Evolutionary conservation across 2,113 vertebrate genomes (phyloP), one percentile per base, ranked within the genome.

Genomic region (Alligator sinensis): DNA sequence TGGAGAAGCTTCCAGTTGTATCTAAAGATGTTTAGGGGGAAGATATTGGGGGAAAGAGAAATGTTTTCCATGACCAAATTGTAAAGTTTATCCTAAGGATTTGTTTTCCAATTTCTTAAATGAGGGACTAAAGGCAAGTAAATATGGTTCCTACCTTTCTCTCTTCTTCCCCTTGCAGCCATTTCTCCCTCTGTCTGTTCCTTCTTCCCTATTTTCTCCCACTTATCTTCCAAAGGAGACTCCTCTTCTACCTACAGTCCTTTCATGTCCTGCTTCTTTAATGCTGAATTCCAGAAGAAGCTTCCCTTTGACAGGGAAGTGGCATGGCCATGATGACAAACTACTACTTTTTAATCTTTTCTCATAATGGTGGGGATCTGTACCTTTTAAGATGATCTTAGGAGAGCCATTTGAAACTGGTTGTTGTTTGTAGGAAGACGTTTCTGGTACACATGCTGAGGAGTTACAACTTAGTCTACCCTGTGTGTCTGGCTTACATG

Each of bases 21-120:
- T 88, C 91, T 77, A 89, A 91, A 74, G 86, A 89, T 34, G 70
- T 87, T 93, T 15, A 28, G 89, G 94, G 34, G 34, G 6, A 4
- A 47, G 47, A 47, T 47, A 47, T 9, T 47, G 34, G 34, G 21
- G 12, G 22, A 22, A 74, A 19, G 70, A 74, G 70, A 15, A 47
- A 47, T 47, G 47, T 47, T 47, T 9, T 47, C 47, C 47, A 47
- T 47, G 47, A 47, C 47, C 47, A 47, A 47, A 47, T 47, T 47
- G 7, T 47, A 47, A 47, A 47, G 47, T 47, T 47, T 47, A 21
- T 13, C 30, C 30, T 47, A 74, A 74, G 34, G 34, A 74, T 47
- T 74, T 15, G 15, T 47, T 38, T 74, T 74, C 21, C 22, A 38
- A 47, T 38, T 74, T 74, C 70, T 74, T 8, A 47, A 38, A 74